A percentile compares a stretch with the other conserved stretches of the same genome.
These are phyloP conservation scores for Minunthozetes semirufus DNA, from an alignment of 2,888 invertebrate genomes.

Conservation along the genomic window DNA sequence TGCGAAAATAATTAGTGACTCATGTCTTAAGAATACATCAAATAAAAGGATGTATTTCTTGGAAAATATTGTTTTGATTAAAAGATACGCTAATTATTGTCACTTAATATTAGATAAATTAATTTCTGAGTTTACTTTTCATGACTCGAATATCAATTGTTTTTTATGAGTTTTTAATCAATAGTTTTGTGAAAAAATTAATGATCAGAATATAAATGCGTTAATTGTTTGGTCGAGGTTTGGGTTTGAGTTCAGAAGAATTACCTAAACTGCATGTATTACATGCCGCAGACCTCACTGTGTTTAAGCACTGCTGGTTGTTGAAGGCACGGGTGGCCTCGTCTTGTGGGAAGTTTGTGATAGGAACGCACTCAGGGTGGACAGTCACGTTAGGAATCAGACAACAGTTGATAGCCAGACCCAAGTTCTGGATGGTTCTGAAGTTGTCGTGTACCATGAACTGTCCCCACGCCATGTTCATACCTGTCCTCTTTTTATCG, in stretches of 20 bases:
- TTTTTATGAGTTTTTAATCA: not conserved
- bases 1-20: not conserved
- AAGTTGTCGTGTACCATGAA: constrained; percentile 88
- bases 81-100: not conserved
- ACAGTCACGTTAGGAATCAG: constrained; percentile 35
- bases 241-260: no score
- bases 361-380: constrained; percentile 38
- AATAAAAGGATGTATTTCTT: not conserved
- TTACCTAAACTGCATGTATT: constrained; percentile 37
- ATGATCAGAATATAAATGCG: not conserved
- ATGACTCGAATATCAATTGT: not conserved
- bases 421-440: constrained; percentile 37
- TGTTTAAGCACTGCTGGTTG: constrained; percentile 38
- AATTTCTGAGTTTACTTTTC: not conserved
- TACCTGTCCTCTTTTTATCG: constrained; percentile 27
- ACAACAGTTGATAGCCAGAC: constrained; percentile 37
- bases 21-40: not conserved
- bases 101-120: not conserved
- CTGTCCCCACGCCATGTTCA: constrained; percentile 42
- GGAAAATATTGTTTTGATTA: not conserved
- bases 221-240: no score
- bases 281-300: constrained; percentile 36
- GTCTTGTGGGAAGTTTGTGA: constrained; percentile 36
- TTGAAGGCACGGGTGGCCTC: constrained; percentile 35
- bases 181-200: not conserved